Evolutionary conservation across 1,140 invertebrate genomes (phyloP), one percentile per base, ranked within the genome.

Genomic region (Platorchestia sp.): DNA sequence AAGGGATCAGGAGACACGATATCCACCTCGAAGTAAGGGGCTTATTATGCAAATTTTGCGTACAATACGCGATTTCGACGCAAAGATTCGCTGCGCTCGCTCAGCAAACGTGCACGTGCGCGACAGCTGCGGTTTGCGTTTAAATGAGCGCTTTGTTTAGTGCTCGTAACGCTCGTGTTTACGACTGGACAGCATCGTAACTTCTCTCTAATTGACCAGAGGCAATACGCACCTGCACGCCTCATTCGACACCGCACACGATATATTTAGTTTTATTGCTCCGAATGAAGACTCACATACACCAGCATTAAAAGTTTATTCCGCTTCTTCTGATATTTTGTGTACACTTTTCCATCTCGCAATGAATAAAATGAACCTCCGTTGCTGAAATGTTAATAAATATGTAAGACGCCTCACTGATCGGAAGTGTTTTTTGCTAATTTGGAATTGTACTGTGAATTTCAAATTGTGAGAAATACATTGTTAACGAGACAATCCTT

Each of bases 141-240:
- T 93, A 45, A 93, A 93, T 93, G 91, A 44, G 91, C 36, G 19
- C 43, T 47, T 93, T 47, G 91, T 93, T 93, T 93, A 93, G 41
- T 45, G 91, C 36, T 93, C 91, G 91, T 93, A 93, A 93, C 43
- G 43, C n/a, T 44, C 16, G 91, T 47, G 16, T 93, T 93, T 93
- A 93, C 45, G 91, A 93, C 91, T 27, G 14, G 40, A 40, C 45
- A 45, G 43, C 44, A 44, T 93, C 91, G 91, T 93, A 93, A 93
- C 91, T 47, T 93, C 41, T 93, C 91, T 47, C 91, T 93, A 93
- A 93, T 93, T 93, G 91, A 93, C 91, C 91, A 93, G 91, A 45
- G 45, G 91, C 91, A 45, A 93, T 47, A 93, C 45, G 44, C 91
- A 93, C 91, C 91, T 93, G 91, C 44, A 93, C 91, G 43, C 87